Evolutionary conservation across 2,797 vertebrate species (phyloP).

Genomic region (Brachymystax lenok): DNA sequence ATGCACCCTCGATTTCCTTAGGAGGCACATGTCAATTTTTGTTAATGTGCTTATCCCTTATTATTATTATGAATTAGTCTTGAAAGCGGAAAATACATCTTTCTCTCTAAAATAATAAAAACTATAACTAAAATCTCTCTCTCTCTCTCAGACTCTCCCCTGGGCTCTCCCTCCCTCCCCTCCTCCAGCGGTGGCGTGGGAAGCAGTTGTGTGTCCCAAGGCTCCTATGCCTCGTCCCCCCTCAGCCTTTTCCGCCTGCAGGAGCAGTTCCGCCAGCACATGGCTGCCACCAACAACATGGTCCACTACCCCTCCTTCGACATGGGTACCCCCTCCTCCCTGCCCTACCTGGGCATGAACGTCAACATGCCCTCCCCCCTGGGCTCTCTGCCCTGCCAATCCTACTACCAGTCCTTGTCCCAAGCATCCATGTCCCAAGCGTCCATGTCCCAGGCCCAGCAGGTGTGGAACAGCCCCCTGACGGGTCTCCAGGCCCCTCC

Average conservation of each 20-base stretch:
- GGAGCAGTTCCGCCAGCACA: slow-evolving; percentile 99
- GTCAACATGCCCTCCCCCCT: slow-evolving; percentile 92
- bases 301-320: slow-evolving; percentile 97
- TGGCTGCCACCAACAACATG: slow-evolving; percentile 97
- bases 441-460: slow-evolving; percentile 88
- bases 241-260: slow-evolving; percentile 98
- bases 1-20: too few relatives aligned
- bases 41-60: too few relatives aligned
- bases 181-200: slow-evolving; percentile 79
- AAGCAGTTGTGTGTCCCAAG: slow-evolving; percentile 75
- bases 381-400: slow-evolving; percentile 93
- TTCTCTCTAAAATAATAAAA: too few relatives aligned
- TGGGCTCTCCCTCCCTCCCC: slow-evolving; percentile 77
- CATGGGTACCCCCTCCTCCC: slow-evolving; percentile 85
- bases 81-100: too few relatives aligned
- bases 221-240: slow-evolving; percentile 95
- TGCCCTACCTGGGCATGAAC: slow-evolving; percentile 95
- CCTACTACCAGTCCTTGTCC: slow-evolving; percentile 96
- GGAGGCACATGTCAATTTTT: too few relatives aligned
- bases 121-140: slow-evolving; percentile 12
- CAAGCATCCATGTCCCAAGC: slow-evolving; percentile 77
- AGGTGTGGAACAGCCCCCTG: slow-evolving; percentile 93
- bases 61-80: too few relatives aligned
- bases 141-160: slow-evolving; percentile 83
- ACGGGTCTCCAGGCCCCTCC: slow-evolving; percentile 79